These are phyloP conservation scores for Scaptomyza tumidula DNA, from an alignment of 2,888 invertebrate species.

Conservation along the genomic window DNA sequence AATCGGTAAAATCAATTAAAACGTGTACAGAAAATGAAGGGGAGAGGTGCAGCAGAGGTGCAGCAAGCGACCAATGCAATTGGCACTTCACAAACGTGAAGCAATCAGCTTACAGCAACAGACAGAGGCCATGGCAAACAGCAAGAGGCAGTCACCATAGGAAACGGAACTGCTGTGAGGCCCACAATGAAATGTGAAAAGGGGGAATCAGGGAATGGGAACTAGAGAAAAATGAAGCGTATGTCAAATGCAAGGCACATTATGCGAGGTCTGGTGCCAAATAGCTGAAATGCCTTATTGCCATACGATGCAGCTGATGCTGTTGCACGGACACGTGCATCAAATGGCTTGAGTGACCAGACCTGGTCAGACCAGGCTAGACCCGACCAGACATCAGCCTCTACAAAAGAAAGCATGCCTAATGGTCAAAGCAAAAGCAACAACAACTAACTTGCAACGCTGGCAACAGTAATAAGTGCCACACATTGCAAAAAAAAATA, in stretches of 20 bases:
- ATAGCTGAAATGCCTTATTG: conserved; percentile 9
- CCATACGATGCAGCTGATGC: conserved; percentile 13
- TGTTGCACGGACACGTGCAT: conserved; percentile 28
- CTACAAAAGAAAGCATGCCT: conserved; percentile 25
- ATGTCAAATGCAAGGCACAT: conserved; percentile 45
- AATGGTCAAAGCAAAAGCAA: conserved; percentile 30
- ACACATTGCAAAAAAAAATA: conserved; percentile 54
- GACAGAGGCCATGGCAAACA: neutral
- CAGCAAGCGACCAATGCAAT: conserved; percentile 24
- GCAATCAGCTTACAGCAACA: conserved; percentile 52
- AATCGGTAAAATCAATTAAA: conserved; percentile 70
- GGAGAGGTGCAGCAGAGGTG: neutral
- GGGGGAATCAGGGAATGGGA: neutral
- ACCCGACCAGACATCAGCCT: conserved; percentile 23
- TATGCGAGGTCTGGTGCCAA: conserved; percentile 27
- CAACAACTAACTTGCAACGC: conserved; percentile 45
- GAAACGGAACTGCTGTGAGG: neutral
- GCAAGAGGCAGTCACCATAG: neutral
- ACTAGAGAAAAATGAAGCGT: conserved; percentile 7
- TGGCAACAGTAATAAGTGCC: conserved; percentile 59
- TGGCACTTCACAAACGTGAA: conserved; percentile 37
- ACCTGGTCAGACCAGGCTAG: conserved; percentile 20
- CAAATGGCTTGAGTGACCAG: conserved; percentile 19
- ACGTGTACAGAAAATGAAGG: conserved; percentile 24
- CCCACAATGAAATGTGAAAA: conserved; percentile 6